These are phyloP conservation scores for Orchesella cincta DNA, from an alignment of 1,140 invertebrate species.

Conservation along the genomic window DNA sequence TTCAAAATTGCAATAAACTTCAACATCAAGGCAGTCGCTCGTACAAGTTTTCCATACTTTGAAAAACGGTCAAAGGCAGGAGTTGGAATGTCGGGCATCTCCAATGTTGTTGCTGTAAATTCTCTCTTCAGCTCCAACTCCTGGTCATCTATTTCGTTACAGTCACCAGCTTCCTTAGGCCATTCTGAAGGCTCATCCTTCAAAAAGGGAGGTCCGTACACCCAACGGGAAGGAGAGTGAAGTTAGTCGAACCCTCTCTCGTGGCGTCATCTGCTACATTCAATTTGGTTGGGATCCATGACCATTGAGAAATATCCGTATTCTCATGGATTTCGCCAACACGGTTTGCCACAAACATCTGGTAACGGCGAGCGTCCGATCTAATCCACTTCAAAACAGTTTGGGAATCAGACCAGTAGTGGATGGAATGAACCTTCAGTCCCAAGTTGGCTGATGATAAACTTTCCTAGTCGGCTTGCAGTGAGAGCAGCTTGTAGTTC, in stretches of 20 bases:
- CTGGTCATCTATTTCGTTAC: background rate
- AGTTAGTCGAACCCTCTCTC: background rate
- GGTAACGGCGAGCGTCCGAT: background rate
- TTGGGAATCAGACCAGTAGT: background rate
- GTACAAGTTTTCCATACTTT: background rate
- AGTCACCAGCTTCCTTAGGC: background rate
- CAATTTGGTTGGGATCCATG: background rate
- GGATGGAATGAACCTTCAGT: background rate
- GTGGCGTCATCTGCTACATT: slow-evolving; percentile 29
- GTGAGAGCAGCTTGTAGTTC: slow-evolving; percentile 56
- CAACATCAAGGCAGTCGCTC: background rate
- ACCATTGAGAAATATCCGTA: background rate
- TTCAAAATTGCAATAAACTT: background rate
- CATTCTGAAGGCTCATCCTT: background rate
- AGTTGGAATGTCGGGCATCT: background rate
- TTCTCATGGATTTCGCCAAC: slow-evolving; percentile 11
- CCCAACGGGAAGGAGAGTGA: background rate
- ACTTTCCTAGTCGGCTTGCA: slow-evolving; percentile 38
- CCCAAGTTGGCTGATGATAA: background rate
- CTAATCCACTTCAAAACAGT: background rate
- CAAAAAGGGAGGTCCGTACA: background rate
- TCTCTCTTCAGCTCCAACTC: background rate
- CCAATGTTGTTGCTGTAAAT: background rate
- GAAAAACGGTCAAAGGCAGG: background rate
- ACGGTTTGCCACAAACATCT: background rate